Base-by-base conservation (phyloP, 2,797 vertebrate genomes). In the Aphelocoma californica region DNA sequence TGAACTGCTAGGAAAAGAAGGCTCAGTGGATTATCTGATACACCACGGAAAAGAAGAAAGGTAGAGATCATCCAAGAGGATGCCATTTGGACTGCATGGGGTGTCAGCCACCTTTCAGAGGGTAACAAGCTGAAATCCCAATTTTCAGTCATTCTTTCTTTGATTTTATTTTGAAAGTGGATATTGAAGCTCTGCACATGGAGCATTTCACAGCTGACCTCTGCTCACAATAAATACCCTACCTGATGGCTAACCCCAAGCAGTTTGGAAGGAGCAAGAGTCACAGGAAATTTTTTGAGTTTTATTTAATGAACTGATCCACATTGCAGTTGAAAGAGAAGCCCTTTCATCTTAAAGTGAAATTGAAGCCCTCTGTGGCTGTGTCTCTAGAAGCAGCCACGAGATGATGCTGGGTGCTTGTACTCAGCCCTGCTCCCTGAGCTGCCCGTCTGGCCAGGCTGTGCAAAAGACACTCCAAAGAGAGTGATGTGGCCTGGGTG, bases 131-230 rank as follows among this genome's bases (percentile, higher is more conserved):
- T 70, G 56, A 91, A 91, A 92, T 87, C 36, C 23, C 56, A 38
- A 29, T 80, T 93, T 92, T 82, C 36, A 70, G 74, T 60, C 17
- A 64, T 92, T 80, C 64, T 77, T 66, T 53, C 62, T 91, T 92
- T 83, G 80, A 80, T 92, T 94, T 93, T 77, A 45, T 80, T 95
- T 87, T 73, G 67, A 70, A 77, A 92, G 67, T 62, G 45, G 36
- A 21, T 88, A 29, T 36, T 58, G 91, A 73, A 93, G 32, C 44
- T 51, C 69, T 47, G 65, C 50, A 69, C 16, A 2, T 69, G 45
- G n/a, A 73, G 21, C 34, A n/a, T 90, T 86, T 84, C 86, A 61
- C 38, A 86, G 73, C 47, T 54, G 50, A 85, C 58, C 60, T 81
- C 66, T 62, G 40, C 66, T 81, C 47, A 24, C 26, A 5, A 44